These are phyloP conservation scores for Pyrocephalus nanus DNA, from an alignment of 2,797 vertebrate genomes.

Conservation along the genomic window DNA sequence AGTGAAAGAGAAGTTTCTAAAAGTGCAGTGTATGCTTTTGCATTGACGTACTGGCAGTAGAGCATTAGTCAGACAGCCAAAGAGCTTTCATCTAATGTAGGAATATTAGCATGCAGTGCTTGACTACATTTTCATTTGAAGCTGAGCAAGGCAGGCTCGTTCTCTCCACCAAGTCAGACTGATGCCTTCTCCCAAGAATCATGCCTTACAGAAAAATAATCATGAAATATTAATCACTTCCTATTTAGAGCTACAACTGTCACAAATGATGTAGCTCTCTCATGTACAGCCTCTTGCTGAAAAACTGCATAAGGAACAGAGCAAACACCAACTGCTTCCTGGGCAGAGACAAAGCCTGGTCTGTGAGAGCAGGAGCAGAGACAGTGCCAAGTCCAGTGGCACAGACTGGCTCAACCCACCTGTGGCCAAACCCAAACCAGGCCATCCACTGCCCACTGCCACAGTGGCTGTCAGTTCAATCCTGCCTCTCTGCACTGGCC, in stretches of 20 bases:
- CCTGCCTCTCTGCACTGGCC: neutral
- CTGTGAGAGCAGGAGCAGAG: neutral
- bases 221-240: slow-evolving; percentile 65
- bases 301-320: neutral
- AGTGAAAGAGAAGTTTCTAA: neutral
- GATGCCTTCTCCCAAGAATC: slow-evolving; percentile 25
- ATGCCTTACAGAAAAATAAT: slow-evolving; percentile 37
- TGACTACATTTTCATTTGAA: slow-evolving; percentile 1
- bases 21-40: neutral
- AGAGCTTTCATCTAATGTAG: neutral
- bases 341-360: neutral
- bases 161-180: slow-evolving; percentile 26
- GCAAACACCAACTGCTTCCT: fast-evolving
- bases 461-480: neutral
- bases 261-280: neutral
- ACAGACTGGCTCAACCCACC: fast-evolving
- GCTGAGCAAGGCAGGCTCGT: neutral
- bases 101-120: slow-evolving; percentile 17
- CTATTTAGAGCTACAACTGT: slow-evolving; percentile 49
- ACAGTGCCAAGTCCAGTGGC: fast-evolving
- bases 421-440: neutral
- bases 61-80: slow-evolving; percentile 20
- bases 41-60: neutral
- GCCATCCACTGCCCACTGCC: neutral
- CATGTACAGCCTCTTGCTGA: neutral